Base-by-base conservation (phyloP, 2,113 vertebrate species). In the Epinephelus moara region DNA sequence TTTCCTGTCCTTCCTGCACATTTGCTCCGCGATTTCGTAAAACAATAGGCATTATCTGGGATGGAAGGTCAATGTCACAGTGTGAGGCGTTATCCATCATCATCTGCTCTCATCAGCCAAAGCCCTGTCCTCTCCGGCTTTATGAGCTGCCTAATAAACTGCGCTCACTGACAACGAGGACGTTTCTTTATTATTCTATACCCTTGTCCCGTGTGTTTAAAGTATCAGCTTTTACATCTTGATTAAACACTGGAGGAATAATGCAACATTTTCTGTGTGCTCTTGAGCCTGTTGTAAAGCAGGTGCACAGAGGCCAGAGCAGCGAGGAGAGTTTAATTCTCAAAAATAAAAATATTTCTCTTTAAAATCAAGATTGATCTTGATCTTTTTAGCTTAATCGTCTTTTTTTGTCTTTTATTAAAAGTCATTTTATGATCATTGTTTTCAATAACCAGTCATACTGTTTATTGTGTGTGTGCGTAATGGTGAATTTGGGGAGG, bases 31-130 rank as follows among this genome's bases (percentile, higher is more conserved):
- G 88, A 95, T 92, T 94, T 95, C 80, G 76, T 93, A 89, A 96
- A 97, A 98, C 97, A 98, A 98, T 97, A 92, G 96, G 89, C 94
- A 97, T 97, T 97, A 97, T 98, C 97, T 97, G 93, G 95, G 96
- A 95, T 95, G 95, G 96, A 97, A 97, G 97, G 97, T 98, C 97
- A 98, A 96, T 97, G 98, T 97, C 98, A 97, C 95, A 93, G 94
- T 89, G 88, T 8, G 86, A 64, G 92, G 95, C 93, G 93, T 96
- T 88, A 98, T 98, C 96, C 95, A 96, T 98, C 97, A 97, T 95
- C 95, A 96, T 96, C 94, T 95, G 94, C 92, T 95, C 95, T 94
- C 96, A 95, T 94, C 92, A 92, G 89, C 88, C 91, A 90, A 80
- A 80, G 80, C 85, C 81, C 87, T 88, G 82, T 89, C 84, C 80